phyloP scores from a whole-genome alignment of 1,140 invertebrate genomes.

The Drosophila albomicans region DNA sequence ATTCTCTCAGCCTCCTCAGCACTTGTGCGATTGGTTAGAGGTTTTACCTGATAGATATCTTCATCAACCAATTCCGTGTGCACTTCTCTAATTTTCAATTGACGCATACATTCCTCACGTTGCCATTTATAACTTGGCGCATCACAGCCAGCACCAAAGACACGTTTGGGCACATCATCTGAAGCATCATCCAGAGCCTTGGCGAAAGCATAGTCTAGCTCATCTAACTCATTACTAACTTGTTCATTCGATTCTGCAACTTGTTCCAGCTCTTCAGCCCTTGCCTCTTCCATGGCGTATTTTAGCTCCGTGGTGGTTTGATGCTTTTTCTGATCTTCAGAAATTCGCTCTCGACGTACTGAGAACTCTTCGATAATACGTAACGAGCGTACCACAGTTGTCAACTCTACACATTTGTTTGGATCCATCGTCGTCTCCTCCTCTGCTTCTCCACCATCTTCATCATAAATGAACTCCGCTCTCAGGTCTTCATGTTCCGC shows the following conservation, averaged over 20 bases:
- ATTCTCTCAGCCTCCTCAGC: slow-evolving; percentile 48
- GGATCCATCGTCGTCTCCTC: background rate
- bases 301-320: background rate
- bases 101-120: slow-evolving; percentile 52
- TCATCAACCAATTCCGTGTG: background rate
- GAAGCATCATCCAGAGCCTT: slow-evolving; percentile 54
- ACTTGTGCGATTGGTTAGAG: slow-evolving; percentile 18
- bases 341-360: slow-evolving; percentile 30
- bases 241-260: background rate
- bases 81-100: slow-evolving; percentile 29
- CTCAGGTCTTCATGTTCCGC: background rate
- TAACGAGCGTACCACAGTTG: slow-evolving; percentile 14
- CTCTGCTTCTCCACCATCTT: slow-evolving; percentile 35
- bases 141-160: slow-evolving; percentile 57
- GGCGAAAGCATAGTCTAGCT: slow-evolving; percentile 47
- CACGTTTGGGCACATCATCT: slow-evolving; percentile 65
- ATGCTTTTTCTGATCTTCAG: slow-evolving; percentile 6
- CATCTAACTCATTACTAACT: background rate
- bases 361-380: slow-evolving; percentile 40
- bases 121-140: slow-evolving; percentile 49
- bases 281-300: background rate
- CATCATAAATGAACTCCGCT: background rate
- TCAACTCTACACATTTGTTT: slow-evolving; percentile 16
- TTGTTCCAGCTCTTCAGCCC: background rate
- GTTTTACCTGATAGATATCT: background rate